Evolutionary conservation across 2,888 invertebrate genomes (phyloP).

Genomic region (Tiphia femorata): DNA sequence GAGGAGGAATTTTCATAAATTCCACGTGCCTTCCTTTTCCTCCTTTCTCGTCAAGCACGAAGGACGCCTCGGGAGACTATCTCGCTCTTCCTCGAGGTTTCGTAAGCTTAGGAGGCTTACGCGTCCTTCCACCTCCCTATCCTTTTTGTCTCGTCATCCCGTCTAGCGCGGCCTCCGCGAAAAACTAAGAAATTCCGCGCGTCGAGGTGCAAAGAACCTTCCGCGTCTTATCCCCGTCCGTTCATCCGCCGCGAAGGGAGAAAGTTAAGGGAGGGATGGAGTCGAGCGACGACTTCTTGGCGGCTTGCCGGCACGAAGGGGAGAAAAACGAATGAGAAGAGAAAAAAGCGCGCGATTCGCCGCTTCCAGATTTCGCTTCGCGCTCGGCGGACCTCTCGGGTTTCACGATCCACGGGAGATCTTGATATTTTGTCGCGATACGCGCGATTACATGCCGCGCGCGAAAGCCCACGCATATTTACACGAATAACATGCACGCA

Average conservation of each 20-base stretch:
- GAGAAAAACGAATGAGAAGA: constrained; percentile 1
- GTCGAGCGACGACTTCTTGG: constrained; percentile 29
- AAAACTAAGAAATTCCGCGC: no score
- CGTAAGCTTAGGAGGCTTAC: no score
- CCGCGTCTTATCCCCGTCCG: constrained; percentile 24
- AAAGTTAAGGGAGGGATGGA: neutral
- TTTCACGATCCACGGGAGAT: constrained; percentile 5
- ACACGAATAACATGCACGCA: neutral
- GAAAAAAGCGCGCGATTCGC: constrained; percentile 3
- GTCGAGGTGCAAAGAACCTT: no score
- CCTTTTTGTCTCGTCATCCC: no score
- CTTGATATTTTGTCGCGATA: constrained; percentile 24
- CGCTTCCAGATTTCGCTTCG: constrained; percentile 6
- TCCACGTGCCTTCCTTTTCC: no score
- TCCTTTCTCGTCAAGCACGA: no score
- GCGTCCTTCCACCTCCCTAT: no score
- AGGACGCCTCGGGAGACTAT: no score
- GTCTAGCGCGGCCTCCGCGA: no score
- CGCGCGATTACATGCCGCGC: constrained; percentile 31
- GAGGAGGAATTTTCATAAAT: no score
- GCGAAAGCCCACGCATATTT: constrained; percentile 15
- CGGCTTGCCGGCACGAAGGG: constrained; percentile 25
- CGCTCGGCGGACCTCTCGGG: neutral
- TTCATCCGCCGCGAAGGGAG: constrained; percentile 8
- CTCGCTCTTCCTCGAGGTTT: no score